A percentile compares a stretch with the other conserved stretches of the same genome.
phyloP scores from a whole-genome alignment of 2,113 vertebrate species.

The Ursus arctos region DNA sequence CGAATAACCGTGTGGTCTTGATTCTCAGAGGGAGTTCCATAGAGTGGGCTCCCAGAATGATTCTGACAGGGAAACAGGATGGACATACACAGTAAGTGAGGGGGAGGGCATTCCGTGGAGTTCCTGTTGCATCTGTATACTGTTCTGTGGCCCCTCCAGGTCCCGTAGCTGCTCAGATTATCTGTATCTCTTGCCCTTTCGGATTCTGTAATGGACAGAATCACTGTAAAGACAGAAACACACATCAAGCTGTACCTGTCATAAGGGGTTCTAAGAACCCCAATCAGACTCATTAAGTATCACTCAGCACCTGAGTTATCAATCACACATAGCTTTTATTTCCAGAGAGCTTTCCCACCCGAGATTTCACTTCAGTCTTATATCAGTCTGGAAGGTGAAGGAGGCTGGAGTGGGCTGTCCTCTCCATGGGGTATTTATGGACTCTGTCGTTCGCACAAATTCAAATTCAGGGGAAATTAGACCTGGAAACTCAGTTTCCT shows the following conservation, averaged over 20 bases:
- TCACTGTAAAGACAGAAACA: background rate
- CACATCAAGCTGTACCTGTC: background rate
- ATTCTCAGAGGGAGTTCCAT: background rate
- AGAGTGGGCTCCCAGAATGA: background rate
- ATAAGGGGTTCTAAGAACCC: background rate
- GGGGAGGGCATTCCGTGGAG: background rate
- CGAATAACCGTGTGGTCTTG: background rate
- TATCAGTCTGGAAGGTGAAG: background rate
- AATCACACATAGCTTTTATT: conserved; percentile 10
- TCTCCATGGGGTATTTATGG: background rate
- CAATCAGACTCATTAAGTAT: background rate
- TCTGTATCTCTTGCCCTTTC: background rate
- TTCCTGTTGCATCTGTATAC: background rate
- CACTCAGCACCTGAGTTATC: background rate
- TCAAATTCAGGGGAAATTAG: conserved; percentile 37
- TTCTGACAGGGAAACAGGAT: background rate
- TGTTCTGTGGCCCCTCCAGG: no score
- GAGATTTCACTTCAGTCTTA: conserved; percentile 41
- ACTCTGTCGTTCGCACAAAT: background rate
- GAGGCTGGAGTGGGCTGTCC: background rate
- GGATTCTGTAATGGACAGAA: background rate
- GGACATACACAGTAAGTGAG: background rate
- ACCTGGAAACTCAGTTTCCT: conserved; percentile 39
- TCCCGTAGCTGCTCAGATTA: background rate
- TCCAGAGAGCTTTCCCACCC: background rate